Evolutionary conservation across 2,797 vertebrate species (phyloP).

Genomic region (Clarias fuscus): DNA sequence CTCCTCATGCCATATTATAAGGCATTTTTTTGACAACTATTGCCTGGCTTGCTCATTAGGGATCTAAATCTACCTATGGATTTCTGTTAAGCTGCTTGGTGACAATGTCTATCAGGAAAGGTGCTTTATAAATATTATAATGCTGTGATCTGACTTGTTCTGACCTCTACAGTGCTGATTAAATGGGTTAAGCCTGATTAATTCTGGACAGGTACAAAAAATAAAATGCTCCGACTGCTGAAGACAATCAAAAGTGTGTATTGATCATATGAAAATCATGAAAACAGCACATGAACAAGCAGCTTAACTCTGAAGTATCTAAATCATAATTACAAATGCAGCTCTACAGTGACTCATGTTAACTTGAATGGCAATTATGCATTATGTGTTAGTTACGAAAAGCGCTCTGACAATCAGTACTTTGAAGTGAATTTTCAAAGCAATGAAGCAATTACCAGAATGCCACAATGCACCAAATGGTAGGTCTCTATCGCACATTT

Average conservation of each 20-base stretch:
- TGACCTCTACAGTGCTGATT: not conserved
- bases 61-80: not conserved
- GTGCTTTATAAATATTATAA: not conserved
- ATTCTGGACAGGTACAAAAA: not conserved
- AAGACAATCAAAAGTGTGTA: slow-evolving; percentile 1
- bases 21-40: not conserved
- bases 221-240: not conserved
- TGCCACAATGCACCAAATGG: slow-evolving; percentile 13
- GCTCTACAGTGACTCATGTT: slow-evolving; percentile 40
- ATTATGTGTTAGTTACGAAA: slow-evolving; percentile 33
- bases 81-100: not conserved
- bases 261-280: not conserved
- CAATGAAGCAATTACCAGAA: slow-evolving; percentile 9
- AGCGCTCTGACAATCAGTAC: slow-evolving; percentile 28
- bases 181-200: slow-evolving; percentile 3
- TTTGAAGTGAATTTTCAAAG: slow-evolving; percentile 38
- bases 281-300: slow-evolving; percentile 21
- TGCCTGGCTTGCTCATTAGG: not conserved
- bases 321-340: slow-evolving; percentile 41
- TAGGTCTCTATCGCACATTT: not conserved
- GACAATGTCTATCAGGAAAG: not conserved
- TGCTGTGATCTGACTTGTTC: not conserved
- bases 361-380: slow-evolving; percentile 33
- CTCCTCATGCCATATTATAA: not conserved
- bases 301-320: slow-evolving; percentile 32